phyloP scores from a whole-genome alignment of 2,888 invertebrate species.

The Limulus polyphemus region DNA sequence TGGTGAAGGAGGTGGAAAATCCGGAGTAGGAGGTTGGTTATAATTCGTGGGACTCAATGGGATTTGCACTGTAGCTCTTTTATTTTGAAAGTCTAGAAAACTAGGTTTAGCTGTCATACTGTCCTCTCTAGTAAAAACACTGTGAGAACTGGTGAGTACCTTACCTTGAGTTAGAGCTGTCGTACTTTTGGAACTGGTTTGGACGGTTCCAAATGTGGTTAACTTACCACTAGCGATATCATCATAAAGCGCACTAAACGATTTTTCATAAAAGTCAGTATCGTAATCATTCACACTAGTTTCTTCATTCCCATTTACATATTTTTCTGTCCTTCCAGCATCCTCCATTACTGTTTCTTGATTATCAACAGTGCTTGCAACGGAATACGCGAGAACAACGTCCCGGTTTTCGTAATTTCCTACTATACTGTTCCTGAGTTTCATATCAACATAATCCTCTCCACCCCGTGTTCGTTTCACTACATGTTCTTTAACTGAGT shows the following conservation, averaged over 20 bases:
- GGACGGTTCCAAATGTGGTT: slow-evolving; percentile 2
- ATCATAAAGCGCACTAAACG: slow-evolving; percentile 23
- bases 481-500: neutral
- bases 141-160: too few relatives aligned
- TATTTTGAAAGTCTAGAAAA: slow-evolving; percentile 19
- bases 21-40: slow-evolving; percentile 81
- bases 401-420: slow-evolving; percentile 24
- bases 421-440: slow-evolving; percentile 18
- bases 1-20: slow-evolving; percentile 85
- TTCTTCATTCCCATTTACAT: neutral
- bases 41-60: slow-evolving; percentile 82
- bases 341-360: neutral
- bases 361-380: neutral
- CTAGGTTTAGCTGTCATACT: slow-evolving; percentile 15
- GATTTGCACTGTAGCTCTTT: slow-evolving; percentile 30
- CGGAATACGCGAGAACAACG: slow-evolving; percentile 19
- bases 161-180: too few relatives aligned
- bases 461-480: neutral
- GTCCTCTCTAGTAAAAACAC: too few relatives aligned
- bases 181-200: too few relatives aligned
- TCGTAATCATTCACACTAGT: neutral
- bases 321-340: neutral
- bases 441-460: slow-evolving; percentile 26
- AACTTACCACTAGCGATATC: slow-evolving; percentile 20
- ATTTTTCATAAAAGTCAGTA: slow-evolving; percentile 2